Evolutionary conservation across 2,797 vertebrate genomes (phyloP), one percentile per base, ranked within the genome.

Genomic region (Chanos chanos): DNA sequence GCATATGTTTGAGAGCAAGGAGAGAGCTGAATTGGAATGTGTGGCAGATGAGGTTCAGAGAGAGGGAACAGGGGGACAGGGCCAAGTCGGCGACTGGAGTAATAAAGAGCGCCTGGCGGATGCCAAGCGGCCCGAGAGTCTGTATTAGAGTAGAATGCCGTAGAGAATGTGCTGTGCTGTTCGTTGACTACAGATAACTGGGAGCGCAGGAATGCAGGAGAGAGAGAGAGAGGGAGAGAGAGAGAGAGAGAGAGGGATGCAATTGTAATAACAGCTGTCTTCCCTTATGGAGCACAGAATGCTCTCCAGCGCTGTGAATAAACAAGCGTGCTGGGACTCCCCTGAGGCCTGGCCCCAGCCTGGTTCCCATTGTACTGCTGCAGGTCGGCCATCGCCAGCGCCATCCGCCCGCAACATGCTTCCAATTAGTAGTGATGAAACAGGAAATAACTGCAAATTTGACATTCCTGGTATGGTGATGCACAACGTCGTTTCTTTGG

Each of bases 381-480:
- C 70, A 55, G 75, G 66, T 79, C 77, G 47, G 51, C 81, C 77
- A 74, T 84, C 73, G 74, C 72, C 73, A 51, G 63, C 27, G 72
- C 70, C 68, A 59, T 77, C 72, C 45, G 48, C 65, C 60, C 19
- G 52, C 79, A 88, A 86, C 85, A 2, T 90, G 86, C 84, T 89
- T 91, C 75, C 75, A 89, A 88, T 91, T 89, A 89, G 68, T 80
- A 71, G 73, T 85, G 83, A 89, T 86, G 83, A 89, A 89, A 89
- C 84, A 85, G 90, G 86, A 90, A 90, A 87, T 81, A 84, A 79
- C 80, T 77, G 76, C 72, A 73, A 76, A 81, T 81, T 78, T 83
- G 77, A 83, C 76, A 86, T 88, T 90, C 82, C 75, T 78, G 76
- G 66, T 73, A 57, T 66, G 40, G 49, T 58, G 33, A 76, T 47